Conservation (phyloP, 2,113 vertebrate genomes). For the Melierax canorus region DNA sequence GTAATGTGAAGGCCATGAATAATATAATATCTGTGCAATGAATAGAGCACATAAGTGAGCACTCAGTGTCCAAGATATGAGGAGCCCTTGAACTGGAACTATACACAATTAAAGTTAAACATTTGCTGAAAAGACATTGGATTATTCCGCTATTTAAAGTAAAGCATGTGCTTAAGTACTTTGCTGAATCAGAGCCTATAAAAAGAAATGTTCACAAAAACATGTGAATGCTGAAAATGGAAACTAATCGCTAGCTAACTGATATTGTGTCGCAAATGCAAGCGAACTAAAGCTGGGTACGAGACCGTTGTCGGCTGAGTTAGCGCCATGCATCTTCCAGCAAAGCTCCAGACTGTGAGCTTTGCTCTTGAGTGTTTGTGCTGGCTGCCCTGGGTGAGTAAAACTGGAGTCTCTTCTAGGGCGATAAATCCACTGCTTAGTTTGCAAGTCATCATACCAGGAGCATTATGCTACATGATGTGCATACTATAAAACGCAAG, state of each 20-base stretch:
- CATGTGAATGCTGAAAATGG: conserved; percentile 15
- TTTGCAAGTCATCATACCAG: conserved; percentile 1
- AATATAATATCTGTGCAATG: neutral
- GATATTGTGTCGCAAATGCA: neutral
- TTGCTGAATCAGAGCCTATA: conserved; percentile 34
- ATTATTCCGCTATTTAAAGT: conserved; percentile 53
- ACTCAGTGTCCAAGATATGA: neutral
- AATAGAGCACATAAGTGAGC: neutral
- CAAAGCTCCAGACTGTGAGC: neutral
- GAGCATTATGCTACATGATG: conserved; percentile 5
- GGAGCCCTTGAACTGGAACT: conserved; percentile 29
- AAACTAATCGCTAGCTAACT: neutral
- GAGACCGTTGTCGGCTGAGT: neutral
- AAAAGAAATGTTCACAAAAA: conserved; percentile 33
- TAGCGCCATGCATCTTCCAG: rapidly evolving
- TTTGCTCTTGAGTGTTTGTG: neutral
- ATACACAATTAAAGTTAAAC: conserved; percentile 31
- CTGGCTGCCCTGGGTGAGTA: neutral
- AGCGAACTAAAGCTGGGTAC: neutral
- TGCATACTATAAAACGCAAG: conserved; percentile 18
- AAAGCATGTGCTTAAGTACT: conserved; percentile 1
- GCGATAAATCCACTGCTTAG: conserved; percentile 38
- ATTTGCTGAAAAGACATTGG: conserved; percentile 24
- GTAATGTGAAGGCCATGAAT: neutral
- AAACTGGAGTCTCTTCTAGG: neutral